Base-by-base conservation (phyloP, 2,888 invertebrate species). In the Rhagium mordax region DNA sequence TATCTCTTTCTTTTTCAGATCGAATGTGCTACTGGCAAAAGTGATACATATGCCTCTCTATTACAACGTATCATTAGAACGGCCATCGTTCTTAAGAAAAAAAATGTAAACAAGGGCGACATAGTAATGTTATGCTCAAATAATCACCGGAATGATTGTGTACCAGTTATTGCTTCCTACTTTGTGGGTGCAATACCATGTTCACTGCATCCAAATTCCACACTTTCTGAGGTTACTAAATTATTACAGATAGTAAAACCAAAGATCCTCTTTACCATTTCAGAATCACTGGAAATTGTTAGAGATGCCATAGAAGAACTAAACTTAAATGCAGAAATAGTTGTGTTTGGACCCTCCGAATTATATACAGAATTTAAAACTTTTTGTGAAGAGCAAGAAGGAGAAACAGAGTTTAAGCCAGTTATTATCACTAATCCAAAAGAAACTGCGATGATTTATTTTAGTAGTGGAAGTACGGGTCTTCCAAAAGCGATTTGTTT, bases 391-490 rank as follows among this genome's bases (percentile, higher is more conserved):
- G 74, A 76, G 41, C 71, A 78, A 16, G 74, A 77, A 57, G 75
- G 79, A 41, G 82, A 83, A 67, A 21, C 74, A 0, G 48, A 70
- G 1, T 85, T 84, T 70, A 61, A 78, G 72, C 84, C 84, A 53
- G 72, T 77, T 7, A 53, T 62, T 47, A 66, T 76, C 15, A 61
- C 73, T 18, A 49, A 75, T 13, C 65, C 71, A 27, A 74, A 66
- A 62, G 81, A 82, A 8, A 84, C 82, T 0, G 81, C 79, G 5
- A 68, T 81, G 5, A 82, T 85, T 61, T 79, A 81, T 27, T 85
- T 85, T 74, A 84, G 84, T 48, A 85, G 85, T 68, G 86, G 86
- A 7, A 86, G 85, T 0, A 84, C 86, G 0, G 86, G 86, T 6
- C 72, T 84, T 21, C 85, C 86, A 0, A 86, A 86, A 79, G 86